phyloP scores from a whole-genome alignment of 2,113 vertebrate species.

The Struthio camelus region DNA sequence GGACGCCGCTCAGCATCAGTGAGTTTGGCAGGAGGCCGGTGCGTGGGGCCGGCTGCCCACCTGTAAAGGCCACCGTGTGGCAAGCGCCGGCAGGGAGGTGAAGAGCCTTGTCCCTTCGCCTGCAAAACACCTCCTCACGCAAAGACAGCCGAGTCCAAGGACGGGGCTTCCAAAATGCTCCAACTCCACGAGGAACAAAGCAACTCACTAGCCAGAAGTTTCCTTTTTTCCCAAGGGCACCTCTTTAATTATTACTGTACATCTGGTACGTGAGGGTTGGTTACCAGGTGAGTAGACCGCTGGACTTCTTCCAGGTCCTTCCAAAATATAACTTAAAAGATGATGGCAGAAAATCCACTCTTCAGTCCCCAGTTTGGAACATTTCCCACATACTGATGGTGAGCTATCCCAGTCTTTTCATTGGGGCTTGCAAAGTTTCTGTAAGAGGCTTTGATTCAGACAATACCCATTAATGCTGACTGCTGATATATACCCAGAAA shows the following conservation, averaged over 20 bases:
- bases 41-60: background rate
- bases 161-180: background rate
- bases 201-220: background rate
- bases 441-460: slow-evolving; percentile 20
- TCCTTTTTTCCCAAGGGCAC: background rate
- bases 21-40: background rate
- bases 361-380: background rate
- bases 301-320: background rate
- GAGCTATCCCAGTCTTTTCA: background rate
- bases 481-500: slow-evolving; percentile 16
- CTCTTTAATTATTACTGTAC: background rate
- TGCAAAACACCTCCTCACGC: background rate
- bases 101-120: background rate
- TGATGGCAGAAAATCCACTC: background rate
- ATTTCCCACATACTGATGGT: background rate
- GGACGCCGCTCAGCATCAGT: background rate
- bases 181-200: background rate
- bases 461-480: slow-evolving; percentile 43
- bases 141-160: background rate
- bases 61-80: background rate
- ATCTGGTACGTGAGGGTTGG: background rate
- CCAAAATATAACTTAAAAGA: background rate
- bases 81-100: background rate
- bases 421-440: background rate
- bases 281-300: background rate